Base-by-base conservation (phyloP, 2,888 invertebrate species). In the Abscondita cerata region DNA sequence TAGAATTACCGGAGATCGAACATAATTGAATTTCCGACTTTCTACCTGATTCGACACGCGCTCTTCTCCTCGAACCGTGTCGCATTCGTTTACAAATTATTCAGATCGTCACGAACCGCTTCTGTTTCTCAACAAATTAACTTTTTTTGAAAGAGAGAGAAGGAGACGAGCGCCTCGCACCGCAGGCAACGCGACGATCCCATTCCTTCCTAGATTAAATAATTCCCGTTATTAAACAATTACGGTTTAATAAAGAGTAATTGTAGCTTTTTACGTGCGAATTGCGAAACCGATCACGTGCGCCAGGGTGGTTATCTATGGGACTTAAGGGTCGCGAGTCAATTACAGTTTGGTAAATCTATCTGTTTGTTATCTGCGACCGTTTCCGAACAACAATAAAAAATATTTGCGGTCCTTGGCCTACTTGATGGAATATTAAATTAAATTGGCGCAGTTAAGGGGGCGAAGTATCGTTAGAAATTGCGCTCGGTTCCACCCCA, bases 21-120 rank as follows among this genome's bases (percentile, higher is more conserved):
- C 55, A 64, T 64, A 64, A 64, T 64, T 64, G 59, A 64, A 60
- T 59, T 60, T 64, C 55, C 59, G 55, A 60, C 59, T 59, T 64
- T 64, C 56, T 60, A 64, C 64, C 64, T 60, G 59, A 64, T 64
- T 64, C 52, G 59, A 47, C 59, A 56, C 46, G 56, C 36, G 53
- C 47, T 60, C 60, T 64, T 8, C 44, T 59, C 44, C 56, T 63
- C 38, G 50, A 33, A 46, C 55, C 56, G 54, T 56, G 52, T 59
- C 62, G 57, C 62, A 58, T 62, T 53, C 51, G 58, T 62, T 54
- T 25, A 58, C 61, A 38, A 61, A n/a, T n/a, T 61, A 56, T 61
- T 55, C 40, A 61, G 56, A 56, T 61, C 61, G 56, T 60, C 60
- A 41, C 51, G 56, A 55, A 60, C 40, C 13, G 52, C 46, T 31